phyloP scores from a whole-genome alignment of 2,113 vertebrate species.

The Cranoglanis bouderius region DNA sequence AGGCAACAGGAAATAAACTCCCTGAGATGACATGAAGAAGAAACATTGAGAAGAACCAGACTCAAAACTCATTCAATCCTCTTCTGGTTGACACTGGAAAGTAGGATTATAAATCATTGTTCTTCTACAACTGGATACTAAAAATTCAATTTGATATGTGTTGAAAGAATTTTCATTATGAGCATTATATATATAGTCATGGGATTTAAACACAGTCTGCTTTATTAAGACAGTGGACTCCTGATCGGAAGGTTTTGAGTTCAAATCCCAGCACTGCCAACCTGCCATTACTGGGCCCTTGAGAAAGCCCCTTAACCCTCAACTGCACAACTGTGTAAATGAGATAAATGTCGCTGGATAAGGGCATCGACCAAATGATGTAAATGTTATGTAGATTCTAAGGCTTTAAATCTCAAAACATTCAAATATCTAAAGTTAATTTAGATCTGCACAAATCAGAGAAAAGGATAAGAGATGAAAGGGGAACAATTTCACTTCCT shows the following conservation, averaged over 20 bases:
- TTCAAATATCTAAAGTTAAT: conserved; percentile 47
- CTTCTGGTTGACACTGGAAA: not conserved
- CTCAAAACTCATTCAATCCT: not conserved
- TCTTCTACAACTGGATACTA: not conserved
- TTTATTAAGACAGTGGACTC: not conserved
- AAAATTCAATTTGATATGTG: not conserved
- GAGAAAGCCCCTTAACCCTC: too few species aligned
- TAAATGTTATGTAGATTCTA: not conserved
- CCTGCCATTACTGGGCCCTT: too few species aligned
- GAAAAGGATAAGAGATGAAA: conserved; percentile 58
- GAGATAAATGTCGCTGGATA: too few species aligned
- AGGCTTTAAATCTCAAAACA: not conserved
- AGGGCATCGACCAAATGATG: not conserved
- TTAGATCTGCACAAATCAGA: conserved; percentile 42
- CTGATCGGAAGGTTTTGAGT: too few species aligned
- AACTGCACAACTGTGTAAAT: too few species aligned
- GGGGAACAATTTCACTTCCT: conserved; percentile 40
- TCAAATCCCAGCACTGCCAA: too few species aligned
- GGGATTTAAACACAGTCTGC: not conserved
- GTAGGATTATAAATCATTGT: not conserved
- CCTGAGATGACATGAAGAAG: not conserved
- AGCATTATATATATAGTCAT: not conserved
- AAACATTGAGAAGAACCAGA: not conserved
- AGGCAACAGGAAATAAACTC: too few species aligned
- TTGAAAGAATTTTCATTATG: not conserved